phyloP scores from a whole-genome alignment of 2,797 vertebrate species.

The Odontamblyopus rebecca region DNA sequence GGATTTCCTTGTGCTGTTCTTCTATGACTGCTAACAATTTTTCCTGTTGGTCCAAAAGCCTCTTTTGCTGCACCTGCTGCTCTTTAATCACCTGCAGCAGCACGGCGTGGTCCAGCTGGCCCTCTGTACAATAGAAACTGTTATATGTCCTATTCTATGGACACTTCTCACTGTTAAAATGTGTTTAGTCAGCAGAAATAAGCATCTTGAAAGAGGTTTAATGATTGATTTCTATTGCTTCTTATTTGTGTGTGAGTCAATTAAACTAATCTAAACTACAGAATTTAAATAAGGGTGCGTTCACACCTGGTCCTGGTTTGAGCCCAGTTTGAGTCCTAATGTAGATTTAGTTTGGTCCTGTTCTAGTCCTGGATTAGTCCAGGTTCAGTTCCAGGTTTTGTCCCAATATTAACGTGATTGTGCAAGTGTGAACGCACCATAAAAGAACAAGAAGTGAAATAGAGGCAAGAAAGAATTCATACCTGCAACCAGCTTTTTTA shows the following conservation, averaged over 20 bases:
- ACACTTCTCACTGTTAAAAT: conserved; percentile 9
- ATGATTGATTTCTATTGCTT: conserved; percentile 11
- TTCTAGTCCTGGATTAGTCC: too few species aligned
- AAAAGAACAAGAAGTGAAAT: conserved; percentile 31
- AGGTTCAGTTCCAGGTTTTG: too few species aligned
- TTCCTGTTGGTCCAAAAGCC: conserved; percentile 94
- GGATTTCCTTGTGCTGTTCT: conserved; percentile 98
- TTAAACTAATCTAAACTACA: conserved; percentile 21
- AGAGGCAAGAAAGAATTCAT: conserved; percentile 64
- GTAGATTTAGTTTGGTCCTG: too few species aligned
- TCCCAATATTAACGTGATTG: too few species aligned
- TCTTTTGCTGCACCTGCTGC: conserved; percentile 95
- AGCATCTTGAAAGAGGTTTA: neutral
- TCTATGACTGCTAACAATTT: conserved; percentile 93
- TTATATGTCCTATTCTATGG: neutral
- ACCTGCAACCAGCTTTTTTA: conserved; percentile 87
- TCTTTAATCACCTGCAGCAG: conserved; percentile 94
- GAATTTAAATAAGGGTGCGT: neutral
- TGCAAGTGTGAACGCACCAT: too few species aligned
- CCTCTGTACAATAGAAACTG: conserved; percentile 72
- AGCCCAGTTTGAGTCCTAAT: too few species aligned
- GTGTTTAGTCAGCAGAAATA: conserved; percentile 18
- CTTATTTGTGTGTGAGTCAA: conserved; percentile 39
- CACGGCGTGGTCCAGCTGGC: conserved; percentile 86
- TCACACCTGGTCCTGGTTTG: too few species aligned